A percentile compares a stretch with the other conserved stretches of the same genome.
Evolutionary conservation across 1,140 invertebrate genomes (phyloP).

Genomic region (Drosophila serrata): DNA sequence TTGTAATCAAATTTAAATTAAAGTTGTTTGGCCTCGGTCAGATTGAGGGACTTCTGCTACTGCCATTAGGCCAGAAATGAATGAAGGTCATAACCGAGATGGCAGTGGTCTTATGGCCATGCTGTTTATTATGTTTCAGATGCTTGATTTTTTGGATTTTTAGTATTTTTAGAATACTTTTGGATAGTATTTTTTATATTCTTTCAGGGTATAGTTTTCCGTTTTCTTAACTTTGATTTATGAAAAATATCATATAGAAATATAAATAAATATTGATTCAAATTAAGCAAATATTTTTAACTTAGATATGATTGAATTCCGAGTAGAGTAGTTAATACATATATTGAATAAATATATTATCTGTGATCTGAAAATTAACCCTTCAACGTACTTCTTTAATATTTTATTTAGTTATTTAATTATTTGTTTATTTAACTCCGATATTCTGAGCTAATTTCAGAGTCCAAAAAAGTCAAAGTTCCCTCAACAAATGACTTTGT

Average conservation of each 20-base stretch:
- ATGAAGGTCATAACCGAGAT: not conserved
- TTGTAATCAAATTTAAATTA: constrained; percentile 82
- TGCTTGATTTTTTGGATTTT: not conserved
- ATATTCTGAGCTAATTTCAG: too few relatives aligned
- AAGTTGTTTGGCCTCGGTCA: constrained; percentile 44
- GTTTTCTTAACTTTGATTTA: too few relatives aligned
- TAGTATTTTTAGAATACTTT: not conserved
- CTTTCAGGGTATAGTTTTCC: too few relatives aligned
- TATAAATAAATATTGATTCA: too few relatives aligned
- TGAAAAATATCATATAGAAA: too few relatives aligned
- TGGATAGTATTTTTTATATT: not conserved
- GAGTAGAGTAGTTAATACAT: too few relatives aligned
- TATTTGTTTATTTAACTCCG: not conserved
- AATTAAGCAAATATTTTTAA: too few relatives aligned
- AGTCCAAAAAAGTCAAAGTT: not conserved
- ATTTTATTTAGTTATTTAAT: too few relatives aligned
- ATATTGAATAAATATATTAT: too few relatives aligned
- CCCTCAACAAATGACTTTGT: not conserved
- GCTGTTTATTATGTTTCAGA: not conserved
- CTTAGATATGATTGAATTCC: too few relatives aligned
- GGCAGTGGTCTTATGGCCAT: not conserved
- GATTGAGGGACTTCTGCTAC: constrained; percentile 5
- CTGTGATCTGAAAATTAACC: too few relatives aligned
- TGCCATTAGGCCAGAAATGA: constrained; percentile 17
- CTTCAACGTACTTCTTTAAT: too few relatives aligned